Evolutionary conservation across 1,140 invertebrate genomes (phyloP).

Genomic region (Streblospio benedicti): DNA sequence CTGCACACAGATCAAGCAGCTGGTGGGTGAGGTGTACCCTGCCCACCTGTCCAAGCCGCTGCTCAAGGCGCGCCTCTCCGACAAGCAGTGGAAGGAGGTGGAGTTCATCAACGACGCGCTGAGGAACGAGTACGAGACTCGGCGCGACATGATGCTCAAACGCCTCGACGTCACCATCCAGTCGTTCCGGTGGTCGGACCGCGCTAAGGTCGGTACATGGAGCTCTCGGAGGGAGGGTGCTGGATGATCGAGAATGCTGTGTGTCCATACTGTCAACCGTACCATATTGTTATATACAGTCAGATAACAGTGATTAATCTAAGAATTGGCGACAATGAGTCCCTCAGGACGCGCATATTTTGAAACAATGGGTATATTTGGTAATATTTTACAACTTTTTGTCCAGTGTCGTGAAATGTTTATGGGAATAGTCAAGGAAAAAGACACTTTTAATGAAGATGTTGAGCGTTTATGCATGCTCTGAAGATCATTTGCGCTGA

Average conservation of each 20-base stretch:
- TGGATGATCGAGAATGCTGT: too few relatives aligned
- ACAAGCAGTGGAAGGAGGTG: conserved; percentile 73
- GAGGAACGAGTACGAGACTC: conserved; percentile 68
- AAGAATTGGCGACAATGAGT: too few relatives aligned
- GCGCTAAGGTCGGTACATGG: conserved; percentile 42
- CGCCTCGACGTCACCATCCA: conserved; percentile 87
- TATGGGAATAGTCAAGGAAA: background rate
- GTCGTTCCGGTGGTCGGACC: conserved; percentile 85
- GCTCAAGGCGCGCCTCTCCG: conserved; percentile 62
- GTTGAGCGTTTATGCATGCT: background rate
- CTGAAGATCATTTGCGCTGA: background rate
- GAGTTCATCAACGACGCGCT: conserved; percentile 62
- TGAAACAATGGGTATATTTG: background rate
- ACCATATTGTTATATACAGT: background rate
- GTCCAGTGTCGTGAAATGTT: background rate
- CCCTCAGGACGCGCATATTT: too few relatives aligned
- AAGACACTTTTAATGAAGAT: background rate
- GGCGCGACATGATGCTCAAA: conserved; percentile 79
- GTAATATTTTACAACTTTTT: background rate
- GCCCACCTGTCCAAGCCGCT: conserved; percentile 65
- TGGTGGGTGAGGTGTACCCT: conserved; percentile 56
- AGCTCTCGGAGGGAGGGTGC: background rate
- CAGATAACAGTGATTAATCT: too few relatives aligned
- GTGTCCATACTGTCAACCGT: too few relatives aligned
- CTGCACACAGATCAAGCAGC: conserved; percentile 59